phyloP scores from a whole-genome alignment of 2,113 vertebrate species.

The Acinonyx jubatus region DNA sequence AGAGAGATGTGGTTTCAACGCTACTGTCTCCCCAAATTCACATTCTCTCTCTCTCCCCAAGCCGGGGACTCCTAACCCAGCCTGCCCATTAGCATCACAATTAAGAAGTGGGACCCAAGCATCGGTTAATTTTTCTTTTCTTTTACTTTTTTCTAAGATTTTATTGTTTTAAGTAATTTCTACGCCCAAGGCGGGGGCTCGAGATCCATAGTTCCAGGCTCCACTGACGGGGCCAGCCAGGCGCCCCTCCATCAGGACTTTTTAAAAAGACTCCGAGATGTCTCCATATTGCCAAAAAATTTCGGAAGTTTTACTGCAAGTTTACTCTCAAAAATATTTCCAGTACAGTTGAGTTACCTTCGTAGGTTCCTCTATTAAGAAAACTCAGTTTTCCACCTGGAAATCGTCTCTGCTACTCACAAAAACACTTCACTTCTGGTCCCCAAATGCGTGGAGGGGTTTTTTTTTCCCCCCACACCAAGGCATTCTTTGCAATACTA shows the following conservation, averaged over 20 bases:
- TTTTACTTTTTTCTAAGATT: background rate
- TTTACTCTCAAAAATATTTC: constrained; percentile 1
- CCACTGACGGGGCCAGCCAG: background rate
- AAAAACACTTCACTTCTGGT: background rate
- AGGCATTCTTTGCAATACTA: background rate
- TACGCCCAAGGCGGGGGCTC: background rate
- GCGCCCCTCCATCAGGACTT: background rate
- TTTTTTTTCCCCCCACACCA: background rate
- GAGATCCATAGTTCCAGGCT: background rate
- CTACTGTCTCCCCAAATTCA: background rate
- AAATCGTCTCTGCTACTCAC: background rate
- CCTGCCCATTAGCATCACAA: background rate
- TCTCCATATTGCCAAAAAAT: background rate
- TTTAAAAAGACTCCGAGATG: background rate
- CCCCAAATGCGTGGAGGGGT: background rate
- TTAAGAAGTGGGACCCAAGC: background rate
- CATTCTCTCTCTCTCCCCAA: background rate
- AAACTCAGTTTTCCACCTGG: background rate
- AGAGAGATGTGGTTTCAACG: background rate
- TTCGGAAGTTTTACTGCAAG: background rate
- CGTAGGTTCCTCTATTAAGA: background rate
- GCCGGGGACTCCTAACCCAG: background rate
- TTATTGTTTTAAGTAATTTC: background rate
- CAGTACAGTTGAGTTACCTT: background rate
- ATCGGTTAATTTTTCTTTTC: background rate